Evolutionary conservation across 2,797 vertebrate genomes (phyloP).

Genomic region (Peromyscus nudipes): DNA sequence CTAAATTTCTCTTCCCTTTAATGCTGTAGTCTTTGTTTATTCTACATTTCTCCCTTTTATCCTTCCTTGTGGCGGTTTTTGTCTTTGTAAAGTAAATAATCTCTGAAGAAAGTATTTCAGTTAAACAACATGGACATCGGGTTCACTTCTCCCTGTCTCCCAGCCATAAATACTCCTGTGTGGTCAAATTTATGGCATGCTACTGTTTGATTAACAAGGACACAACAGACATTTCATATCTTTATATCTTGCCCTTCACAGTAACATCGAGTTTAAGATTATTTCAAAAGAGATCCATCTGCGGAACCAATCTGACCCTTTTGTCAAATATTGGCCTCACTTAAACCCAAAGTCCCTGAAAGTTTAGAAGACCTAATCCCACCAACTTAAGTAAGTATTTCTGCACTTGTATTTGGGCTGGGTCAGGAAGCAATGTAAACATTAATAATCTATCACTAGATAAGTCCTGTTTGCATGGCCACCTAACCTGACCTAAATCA

Average conservation of each 20-base stretch:
- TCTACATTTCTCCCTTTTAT: constrained; percentile 12
- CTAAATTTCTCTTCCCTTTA: background rate
- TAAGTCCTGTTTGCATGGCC: constrained; percentile 63
- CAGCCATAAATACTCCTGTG: background rate
- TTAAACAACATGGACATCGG: constrained; percentile 19
- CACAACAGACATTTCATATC: background rate
- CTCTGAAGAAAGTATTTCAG: constrained; percentile 1
- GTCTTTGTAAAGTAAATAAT: constrained; percentile 56
- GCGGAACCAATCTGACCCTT: constrained; percentile 33
- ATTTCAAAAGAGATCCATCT: constrained; percentile 61
- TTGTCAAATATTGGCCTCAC: constrained; percentile 63
- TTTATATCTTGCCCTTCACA: constrained; percentile 36
- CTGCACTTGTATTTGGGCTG: constrained; percentile 61
- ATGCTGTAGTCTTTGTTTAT: constrained; percentile 29
- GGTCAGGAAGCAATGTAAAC: constrained; percentile 66
- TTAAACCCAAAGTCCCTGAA: constrained; percentile 58
- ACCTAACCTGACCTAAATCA: constrained; percentile 59
- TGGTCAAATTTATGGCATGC: constrained; percentile 32
- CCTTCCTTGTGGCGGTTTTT: background rate
- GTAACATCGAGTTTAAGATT: constrained; percentile 63
- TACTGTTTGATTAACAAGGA: constrained; percentile 29
- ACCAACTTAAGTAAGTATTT: constrained; percentile 63
- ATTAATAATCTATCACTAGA: constrained; percentile 60
- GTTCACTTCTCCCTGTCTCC: background rate
- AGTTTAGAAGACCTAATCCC: constrained; percentile 58